Evolutionary conservation across 2,888 invertebrate genomes (phyloP), one percentile per base, ranked within the genome.

Genomic region (Rambutsinella grinnellia): DNA sequence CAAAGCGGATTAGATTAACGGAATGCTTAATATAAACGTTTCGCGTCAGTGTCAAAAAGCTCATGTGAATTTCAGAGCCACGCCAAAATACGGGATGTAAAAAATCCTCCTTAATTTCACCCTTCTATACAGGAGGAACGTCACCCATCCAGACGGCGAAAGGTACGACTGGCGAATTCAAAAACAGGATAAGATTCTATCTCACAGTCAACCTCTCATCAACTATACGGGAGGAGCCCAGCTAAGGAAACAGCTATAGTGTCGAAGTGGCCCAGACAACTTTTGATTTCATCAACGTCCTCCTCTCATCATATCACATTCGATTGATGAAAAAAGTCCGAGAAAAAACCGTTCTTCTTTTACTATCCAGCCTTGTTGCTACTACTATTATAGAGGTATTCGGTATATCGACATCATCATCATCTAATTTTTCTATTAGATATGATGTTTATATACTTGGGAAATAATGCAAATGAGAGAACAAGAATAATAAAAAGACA

Each of bases 241-340:
- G 51, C 17, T 51, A 10, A 5, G 17, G 17, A 17, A 17, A 47
- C 21, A 17, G 44, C 2, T 21, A 36, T 23, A 27, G 28, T 26
- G 66, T 6, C 10, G 24, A 26, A 19, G 49, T 47, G 57, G 53
- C 26, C 70, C 21, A 44, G 36, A 46, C 63, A 70, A 63, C 70
- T 70, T 70, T 70, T 70, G 62, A 70, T 70, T 70, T 70, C 70
- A 62, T 63, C 47, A 24, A 36, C 10, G 49, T 19, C 49, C 15
- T 36, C 36, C 6, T 36, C 36, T 36, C 36, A 36, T 36, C 36
- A 36, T n/a, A n/a, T n/a, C n/a, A n/a, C n/a, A n/a, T n/a, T n/a
- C n/a, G n/a, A n/a, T n/a, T n/a, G n/a, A n/a, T n/a, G n/a, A n/a
- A n/a, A n/a, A n/a, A n/a, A n/a, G n/a, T n/a, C n/a, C n/a, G n/a